Base-by-base conservation (phyloP, 2,888 invertebrate genomes). In the Leucophenga montana region DNA sequence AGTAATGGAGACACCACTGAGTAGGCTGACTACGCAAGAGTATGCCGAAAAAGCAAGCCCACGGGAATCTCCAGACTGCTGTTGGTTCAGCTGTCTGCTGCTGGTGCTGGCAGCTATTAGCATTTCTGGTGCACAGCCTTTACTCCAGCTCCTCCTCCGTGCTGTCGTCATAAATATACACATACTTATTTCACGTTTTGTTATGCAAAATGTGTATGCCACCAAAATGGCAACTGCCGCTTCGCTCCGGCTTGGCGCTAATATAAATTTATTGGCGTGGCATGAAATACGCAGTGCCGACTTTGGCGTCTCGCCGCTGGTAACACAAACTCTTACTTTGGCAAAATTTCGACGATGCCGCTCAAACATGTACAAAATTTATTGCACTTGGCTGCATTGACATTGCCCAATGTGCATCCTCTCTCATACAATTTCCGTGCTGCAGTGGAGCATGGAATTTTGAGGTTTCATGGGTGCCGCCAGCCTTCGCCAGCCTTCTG, bases 241-340 rank as follows among this genome's bases (percentile, higher is more conserved):
- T n/a, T n/a, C n/a, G n/a, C n/a, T n/a, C n/a, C n/a, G n/a, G n/a
- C n/a, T n/a, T 72, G 77, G 59, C 70, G 77, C 83, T 82, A 82
- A 82, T 82, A 83, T 82, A 79, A 82, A 82, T 82, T 82, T 82
- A 82, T 82, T 82, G 84, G 78, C 80, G n/a, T n/a, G 84, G 78
- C 80, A 82, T 83, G 69, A 79, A 82, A 84, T 83, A 70, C 66
- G 61, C 61, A 68, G 46, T 18, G 22, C 16, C 31, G 50, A 61
- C 61, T 74, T 67, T 69, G 72, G 53, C 56, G 62, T 62, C n/a
- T 14, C 14, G 13, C 56, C 14, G 56, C 27, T 20, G 13, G 27
- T 14, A n/a, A 27, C 14, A 14, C n/a, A n/a, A n/a, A n/a, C n/a
- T 9, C 20, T 56, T 56, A 31, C 44, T 20, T 46, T 66, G 44